Evolutionary conservation across 2,113 vertebrate genomes (phyloP).

Genomic region (Herpetotheres cachinnans): DNA sequence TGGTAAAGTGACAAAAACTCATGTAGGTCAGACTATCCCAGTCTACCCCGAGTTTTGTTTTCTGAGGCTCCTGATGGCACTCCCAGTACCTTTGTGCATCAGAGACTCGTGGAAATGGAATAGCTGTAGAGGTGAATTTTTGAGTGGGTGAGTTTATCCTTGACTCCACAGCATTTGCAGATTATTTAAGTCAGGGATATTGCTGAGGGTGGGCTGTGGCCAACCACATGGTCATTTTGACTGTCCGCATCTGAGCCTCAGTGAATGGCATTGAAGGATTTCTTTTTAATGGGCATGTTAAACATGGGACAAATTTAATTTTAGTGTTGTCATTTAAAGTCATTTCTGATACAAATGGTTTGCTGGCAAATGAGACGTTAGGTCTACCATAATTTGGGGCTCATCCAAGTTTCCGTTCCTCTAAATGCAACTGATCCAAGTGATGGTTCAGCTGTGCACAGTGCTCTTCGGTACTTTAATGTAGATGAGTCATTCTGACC

Average conservation of each 20-base stretch:
- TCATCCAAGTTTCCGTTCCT: neutral
- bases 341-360: neutral
- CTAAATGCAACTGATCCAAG: neutral
- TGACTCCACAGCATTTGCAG: neutral
- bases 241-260: neutral
- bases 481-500: neutral
- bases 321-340: conserved; percentile 14
- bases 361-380: neutral
- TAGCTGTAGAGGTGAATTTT: neutral
- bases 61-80: neutral
- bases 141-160: neutral
- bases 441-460: neutral
- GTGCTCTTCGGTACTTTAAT: neutral
- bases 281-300: conserved; percentile 18
- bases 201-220: neutral
- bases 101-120: neutral
- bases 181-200: neutral
- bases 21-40: fast-evolving
- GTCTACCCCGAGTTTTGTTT: neutral
- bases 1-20: neutral
- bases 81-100: neutral
- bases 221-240: neutral
- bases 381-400: neutral
- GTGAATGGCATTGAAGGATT: neutral
- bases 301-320: conserved; percentile 22